phyloP scores from a whole-genome alignment of 2,888 invertebrate genomes.

The Philhelius pedissequus region DNA sequence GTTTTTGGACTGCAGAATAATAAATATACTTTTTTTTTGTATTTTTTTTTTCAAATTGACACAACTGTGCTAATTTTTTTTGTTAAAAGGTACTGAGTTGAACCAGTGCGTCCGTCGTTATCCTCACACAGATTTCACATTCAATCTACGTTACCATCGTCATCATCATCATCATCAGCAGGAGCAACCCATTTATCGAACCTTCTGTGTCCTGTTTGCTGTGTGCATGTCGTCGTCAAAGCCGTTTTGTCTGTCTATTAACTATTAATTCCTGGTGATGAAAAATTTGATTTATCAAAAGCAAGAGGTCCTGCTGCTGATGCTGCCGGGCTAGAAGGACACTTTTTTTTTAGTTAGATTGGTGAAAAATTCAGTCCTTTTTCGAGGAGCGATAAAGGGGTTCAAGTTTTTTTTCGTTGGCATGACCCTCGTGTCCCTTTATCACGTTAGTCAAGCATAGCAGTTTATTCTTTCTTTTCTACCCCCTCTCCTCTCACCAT shows the following conservation, averaged over 20 bases:
- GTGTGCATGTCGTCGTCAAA: constrained; percentile 14
- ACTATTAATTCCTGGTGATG: constrained; percentile 68
- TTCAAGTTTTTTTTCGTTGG: constrained; percentile 3
- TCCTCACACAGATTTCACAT: constrained; percentile 27
- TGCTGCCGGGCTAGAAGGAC: not conserved
- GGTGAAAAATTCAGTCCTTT: constrained; percentile 58
- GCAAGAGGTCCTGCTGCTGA: constrained; percentile 23
- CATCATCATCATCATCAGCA: constrained; percentile 31
- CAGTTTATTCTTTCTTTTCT: not conserved
- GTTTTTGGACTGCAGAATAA: constrained; percentile 33
- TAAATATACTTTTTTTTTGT: constrained; percentile 20
- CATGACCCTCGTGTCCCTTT: constrained; percentile 6
- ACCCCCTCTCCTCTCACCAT: too few species aligned
- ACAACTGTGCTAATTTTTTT: constrained; percentile 53
- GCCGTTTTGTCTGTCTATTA: constrained; percentile 61
- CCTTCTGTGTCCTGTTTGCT: not conserved
- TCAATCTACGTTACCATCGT: constrained; percentile 38
- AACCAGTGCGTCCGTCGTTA: constrained; percentile 16
- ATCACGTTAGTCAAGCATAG: constrained; percentile 3
- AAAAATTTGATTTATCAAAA: constrained; percentile 62
- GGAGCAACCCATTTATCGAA: not conserved
- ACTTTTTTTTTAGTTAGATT: constrained; percentile 38
- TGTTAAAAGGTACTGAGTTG: not conserved
- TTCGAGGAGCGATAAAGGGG: constrained; percentile 52
- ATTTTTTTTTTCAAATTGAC: constrained; percentile 41